Conservation (phyloP, 2,888 invertebrate genomes). For the Epinotia brunnichana region DNA sequence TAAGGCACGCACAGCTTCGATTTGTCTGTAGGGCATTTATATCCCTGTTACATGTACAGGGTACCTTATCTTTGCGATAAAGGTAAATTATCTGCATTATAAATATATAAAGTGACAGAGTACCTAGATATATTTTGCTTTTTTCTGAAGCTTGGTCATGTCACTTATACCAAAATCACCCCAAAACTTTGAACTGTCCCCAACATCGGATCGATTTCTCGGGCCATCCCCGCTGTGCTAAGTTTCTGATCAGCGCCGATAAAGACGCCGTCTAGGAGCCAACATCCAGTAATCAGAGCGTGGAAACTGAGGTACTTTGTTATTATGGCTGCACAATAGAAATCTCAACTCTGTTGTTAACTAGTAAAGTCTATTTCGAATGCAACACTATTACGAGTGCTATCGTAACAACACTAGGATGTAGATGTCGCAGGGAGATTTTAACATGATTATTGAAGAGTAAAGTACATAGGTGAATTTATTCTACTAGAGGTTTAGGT, state of each 20-base stretch:
- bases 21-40: too few species aligned
- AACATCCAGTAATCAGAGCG: slow-evolving; percentile 84
- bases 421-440: slow-evolving; percentile 55
- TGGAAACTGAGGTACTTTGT: slow-evolving; percentile 80
- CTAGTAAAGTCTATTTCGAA: slow-evolving; percentile 55
- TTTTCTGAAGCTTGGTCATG: not conserved
- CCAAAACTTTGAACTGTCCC: slow-evolving; percentile 9
- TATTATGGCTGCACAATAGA: slow-evolving; percentile 62
- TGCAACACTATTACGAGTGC: slow-evolving; percentile 51
- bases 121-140: too few species aligned
- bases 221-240: slow-evolving; percentile 61
- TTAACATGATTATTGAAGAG: slow-evolving; percentile 45
- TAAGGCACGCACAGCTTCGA: too few species aligned
- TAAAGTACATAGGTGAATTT: slow-evolving; percentile 1
- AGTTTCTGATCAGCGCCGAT: slow-evolving; percentile 79
- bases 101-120: too few species aligned
- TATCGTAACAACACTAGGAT: slow-evolving; percentile 58
- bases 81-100: too few species aligned
- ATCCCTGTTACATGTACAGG: too few species aligned
- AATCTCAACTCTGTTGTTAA: slow-evolving; percentile 57
- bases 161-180: not conserved
- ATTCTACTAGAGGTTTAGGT: not conserved
- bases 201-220: slow-evolving; percentile 51
- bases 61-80: too few species aligned
- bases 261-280: slow-evolving; percentile 81